A percentile compares a stretch with the other conserved stretches of the same genome.
These are phyloP conservation scores for Sisor rabdophorus DNA, from an alignment of 2,113 vertebrate genomes.

Conservation along the genomic window DNA sequence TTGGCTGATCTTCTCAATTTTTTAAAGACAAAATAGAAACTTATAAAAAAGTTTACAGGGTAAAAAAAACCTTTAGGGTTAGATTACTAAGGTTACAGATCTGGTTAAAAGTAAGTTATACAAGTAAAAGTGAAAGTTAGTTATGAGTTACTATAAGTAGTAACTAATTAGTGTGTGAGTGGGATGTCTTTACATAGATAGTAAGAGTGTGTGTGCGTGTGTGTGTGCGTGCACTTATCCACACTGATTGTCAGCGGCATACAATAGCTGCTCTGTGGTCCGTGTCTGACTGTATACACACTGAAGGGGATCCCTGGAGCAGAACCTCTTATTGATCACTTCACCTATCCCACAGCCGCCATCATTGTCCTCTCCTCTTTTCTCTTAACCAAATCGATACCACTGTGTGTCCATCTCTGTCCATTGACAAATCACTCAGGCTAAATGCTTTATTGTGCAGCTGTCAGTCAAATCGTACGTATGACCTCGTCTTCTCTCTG, in stretches of 20 bases:
- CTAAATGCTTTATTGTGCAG: constrained; percentile 61
- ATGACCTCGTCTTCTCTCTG: constrained; percentile 51
- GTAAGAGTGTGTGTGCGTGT: constrained; percentile 3
- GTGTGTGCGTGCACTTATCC: constrained; percentile 2
- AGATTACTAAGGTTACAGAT: not conserved
- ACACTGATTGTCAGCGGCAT: constrained; percentile 60
- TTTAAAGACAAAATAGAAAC: too few relatives aligned
- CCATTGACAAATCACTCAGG: constrained; percentile 72
- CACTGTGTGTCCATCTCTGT: constrained; percentile 71
- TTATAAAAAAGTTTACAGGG: too few relatives aligned
- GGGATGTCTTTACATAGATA: not conserved
- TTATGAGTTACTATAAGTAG: not conserved
- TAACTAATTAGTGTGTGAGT: not conserved
- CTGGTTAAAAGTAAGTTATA: not conserved
- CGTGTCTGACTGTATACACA: constrained; percentile 69
- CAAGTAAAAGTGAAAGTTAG: too few relatives aligned
- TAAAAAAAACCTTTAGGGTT: too few relatives aligned
- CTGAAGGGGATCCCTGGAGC: constrained; percentile 64
- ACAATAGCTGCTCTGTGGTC: constrained; percentile 66
- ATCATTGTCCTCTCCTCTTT: constrained; percentile 64
- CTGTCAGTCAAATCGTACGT: constrained; percentile 68
- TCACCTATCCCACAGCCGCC: constrained; percentile 61
- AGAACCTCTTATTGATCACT: constrained; percentile 72
- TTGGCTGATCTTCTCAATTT: too few relatives aligned
- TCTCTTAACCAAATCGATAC: constrained; percentile 69